Conservation (phyloP, 2,797 vertebrate genomes). For the Zonotrichia albicollis region DNA sequence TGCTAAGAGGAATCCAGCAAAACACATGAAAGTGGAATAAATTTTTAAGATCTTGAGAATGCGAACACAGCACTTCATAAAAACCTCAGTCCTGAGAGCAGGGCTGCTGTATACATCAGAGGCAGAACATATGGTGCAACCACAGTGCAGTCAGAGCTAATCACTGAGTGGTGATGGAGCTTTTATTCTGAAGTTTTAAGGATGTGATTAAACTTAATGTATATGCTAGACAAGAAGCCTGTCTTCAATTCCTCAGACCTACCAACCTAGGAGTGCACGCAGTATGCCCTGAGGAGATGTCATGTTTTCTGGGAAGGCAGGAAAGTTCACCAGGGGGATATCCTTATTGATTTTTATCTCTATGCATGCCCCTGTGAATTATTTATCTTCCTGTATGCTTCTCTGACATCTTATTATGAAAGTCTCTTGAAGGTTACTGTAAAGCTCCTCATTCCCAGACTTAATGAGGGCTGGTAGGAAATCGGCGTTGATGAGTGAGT, state of each 20-base stretch:
- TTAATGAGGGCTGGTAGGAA: not conserved
- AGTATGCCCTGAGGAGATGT: not conserved
- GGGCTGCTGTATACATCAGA: not conserved
- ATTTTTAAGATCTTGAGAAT: not conserved
- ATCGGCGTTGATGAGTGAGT: not conserved
- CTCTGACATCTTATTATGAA: not conserved
- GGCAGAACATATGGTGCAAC: not conserved
- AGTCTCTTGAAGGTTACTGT: not conserved
- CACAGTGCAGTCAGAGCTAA: not conserved
- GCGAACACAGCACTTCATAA: not conserved
- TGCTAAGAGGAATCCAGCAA: not conserved
- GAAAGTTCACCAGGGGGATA: not conserved
- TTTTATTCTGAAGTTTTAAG: not conserved
- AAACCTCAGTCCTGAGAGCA: not conserved
- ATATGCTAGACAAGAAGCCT: not conserved
- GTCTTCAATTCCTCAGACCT: not conserved
- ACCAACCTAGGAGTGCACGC: not conserved
- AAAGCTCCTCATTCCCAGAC: not conserved
- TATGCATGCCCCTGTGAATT: not conserved
- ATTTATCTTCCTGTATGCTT: constrained; percentile 36
- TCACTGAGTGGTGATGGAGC: not conserved
- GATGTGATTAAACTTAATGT: not conserved
- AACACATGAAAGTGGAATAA: not conserved
- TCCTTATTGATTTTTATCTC: not conserved
- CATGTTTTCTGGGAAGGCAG: constrained; percentile 9